Base-by-base conservation (phyloP, 1,140 invertebrate genomes). In the Holotrichia oblita region DNA sequence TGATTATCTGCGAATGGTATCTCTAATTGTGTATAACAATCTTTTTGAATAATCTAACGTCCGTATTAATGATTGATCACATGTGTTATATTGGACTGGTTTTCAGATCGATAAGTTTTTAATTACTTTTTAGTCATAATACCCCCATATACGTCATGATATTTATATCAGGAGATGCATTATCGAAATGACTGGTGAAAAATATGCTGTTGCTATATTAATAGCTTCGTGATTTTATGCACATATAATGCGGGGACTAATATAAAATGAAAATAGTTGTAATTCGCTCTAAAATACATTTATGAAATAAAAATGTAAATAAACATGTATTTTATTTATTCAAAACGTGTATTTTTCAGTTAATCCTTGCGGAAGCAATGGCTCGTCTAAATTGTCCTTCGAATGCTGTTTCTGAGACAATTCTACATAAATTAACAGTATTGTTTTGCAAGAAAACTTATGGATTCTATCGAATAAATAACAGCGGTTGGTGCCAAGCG, bases 381-480 rank as follows among this genome's bases (percentile, higher is more conserved):
- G n/a, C 14, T 55, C 17, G n/a, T 6, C 48, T 55, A 55, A 7
- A 17, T n/a, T 17, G 48, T 17, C 14, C 48, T 55, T 55, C 48
- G 14, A 55, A 55, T 17, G n/a, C 48, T 55, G 48, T 17, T 55
- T 20, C 14, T 17, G 17, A 14, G 2, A 0, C 17, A 55, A 55
- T 55, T 55, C 17, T 55, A 55, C 17, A 55, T 55, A 17, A 55
- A 55, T 55, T 55, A 55, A 55, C 12, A 10, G 48, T 48, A 48
- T 48, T 48, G 44, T 55, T 55, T 55, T 55, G 48, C 6, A 55
- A 55, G 48, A 55, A 55, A 55, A 55, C 14, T 17, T 55, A 55
- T 55, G 48, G 14, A 55, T 55, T 55, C 48, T 17, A 14, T 55
- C 17, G 48, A 55, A n/a, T 55, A 55, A 55, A 55, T 55, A 55